Base-by-base conservation (phyloP, 2,797 vertebrate species). In the Gymnoscopelus braueri region DNA sequence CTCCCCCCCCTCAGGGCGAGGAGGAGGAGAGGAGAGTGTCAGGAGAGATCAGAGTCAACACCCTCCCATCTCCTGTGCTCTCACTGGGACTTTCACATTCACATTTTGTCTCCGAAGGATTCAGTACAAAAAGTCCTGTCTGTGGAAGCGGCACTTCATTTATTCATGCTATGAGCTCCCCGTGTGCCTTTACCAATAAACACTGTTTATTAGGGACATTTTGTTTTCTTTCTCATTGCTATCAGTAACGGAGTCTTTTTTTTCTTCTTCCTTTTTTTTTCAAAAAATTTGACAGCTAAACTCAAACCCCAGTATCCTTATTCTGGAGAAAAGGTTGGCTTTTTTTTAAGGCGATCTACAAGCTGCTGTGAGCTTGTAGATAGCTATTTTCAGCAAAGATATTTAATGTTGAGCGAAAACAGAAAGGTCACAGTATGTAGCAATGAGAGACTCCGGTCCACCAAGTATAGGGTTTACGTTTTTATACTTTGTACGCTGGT, bases 1-100 rank as follows among this genome's bases (percentile, higher is more conserved):
- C 39, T 10, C 39, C 1, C 39, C 8, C 39, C 52, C 68, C 82
- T 1, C 63, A 77, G 87, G 81, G 77, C 52, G 67, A 23, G 67
- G 64, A 72, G 67, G 63, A 72, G 80, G 81, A 86, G 83, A 87
- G 78, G 71, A 84, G 80, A 72, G 79, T 86, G 87, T 90, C 90
- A 85, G 78, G 79, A 84, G 79, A 71, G 71, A 89, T 92, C 81
- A 86, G 64, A 80, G 78, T 88, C 84, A 86, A 90, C 82, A 85
- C 77, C 62, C 70, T 23, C 49, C 4, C 23, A 23, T 63, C 51
- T 53, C n/a, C 51, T 66, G 50, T 15, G 67, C 73, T 68, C 75
- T 84, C 83, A 74, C 68, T 15, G 76, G 77, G 75, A 80, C 68
- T 80, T 72, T 24, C 62, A 80, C 75, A 67, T 59, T 15, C 10